These are phyloP conservation scores for Bugula neritina DNA, from an alignment of 2,888 invertebrate species.

Conservation along the genomic window DNA sequence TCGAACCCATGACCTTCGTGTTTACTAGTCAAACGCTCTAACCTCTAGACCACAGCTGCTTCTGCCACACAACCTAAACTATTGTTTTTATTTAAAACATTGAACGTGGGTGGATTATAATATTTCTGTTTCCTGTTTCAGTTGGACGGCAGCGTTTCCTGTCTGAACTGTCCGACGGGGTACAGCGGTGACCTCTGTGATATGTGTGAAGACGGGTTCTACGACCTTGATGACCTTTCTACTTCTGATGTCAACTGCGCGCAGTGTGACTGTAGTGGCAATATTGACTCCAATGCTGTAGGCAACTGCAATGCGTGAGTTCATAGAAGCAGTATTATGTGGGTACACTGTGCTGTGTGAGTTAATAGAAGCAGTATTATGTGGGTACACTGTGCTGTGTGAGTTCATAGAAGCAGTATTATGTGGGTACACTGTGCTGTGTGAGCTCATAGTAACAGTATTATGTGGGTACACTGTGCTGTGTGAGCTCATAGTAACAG, in stretches of 20 bases:
- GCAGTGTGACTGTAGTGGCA: conserved; percentile 57
- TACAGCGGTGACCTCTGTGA: conserved; percentile 73
- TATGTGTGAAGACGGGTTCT: conserved; percentile 89
- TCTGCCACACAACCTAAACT: no score
- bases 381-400: conserved; percentile 89
- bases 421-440: conserved; percentile 56
- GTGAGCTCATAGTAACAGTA: conserved; percentile 59
- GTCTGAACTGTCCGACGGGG: conserved; percentile 25
- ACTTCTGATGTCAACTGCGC: conserved; percentile 59
- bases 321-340: no score
- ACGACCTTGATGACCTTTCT: conserved; percentile 74
- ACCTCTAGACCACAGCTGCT: no score
- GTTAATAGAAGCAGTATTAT: conserved; percentile 60
- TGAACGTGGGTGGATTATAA: no score
- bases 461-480: conserved; percentile 89
- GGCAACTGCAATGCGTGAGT: conserved; percentile 79
- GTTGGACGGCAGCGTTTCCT: conserved; percentile 42
- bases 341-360: conserved; percentile 57
- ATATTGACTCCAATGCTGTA: conserved; percentile 79
- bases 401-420: no score
- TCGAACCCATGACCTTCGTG: no score
- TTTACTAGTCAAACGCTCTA: no score
- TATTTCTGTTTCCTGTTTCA: no score
- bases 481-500: conserved; percentile 53
- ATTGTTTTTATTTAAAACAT: no score